These are phyloP conservation scores for Diplolepis rosae DNA, from an alignment of 2,888 invertebrate genomes.

Conservation along the genomic window DNA sequence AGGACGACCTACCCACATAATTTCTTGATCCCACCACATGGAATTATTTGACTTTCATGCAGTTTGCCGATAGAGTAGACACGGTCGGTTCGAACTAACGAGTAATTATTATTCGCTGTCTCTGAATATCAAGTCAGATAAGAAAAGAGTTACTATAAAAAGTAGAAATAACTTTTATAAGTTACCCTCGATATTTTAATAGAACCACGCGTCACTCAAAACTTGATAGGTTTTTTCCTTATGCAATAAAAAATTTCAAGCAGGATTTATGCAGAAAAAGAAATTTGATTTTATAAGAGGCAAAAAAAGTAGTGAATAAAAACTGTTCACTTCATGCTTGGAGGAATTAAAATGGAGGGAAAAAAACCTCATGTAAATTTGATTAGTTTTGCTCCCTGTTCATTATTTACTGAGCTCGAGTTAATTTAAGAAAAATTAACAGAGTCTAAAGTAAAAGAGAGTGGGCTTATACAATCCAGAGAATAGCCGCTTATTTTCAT, in stretches of 20 bases:
- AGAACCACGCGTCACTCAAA: too few relatives aligned
- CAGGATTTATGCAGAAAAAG: too few relatives aligned
- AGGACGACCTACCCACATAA: conserved; percentile 38
- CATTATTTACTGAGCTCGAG: not conserved
- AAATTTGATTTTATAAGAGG: conserved; percentile 33
- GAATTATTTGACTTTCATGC: conserved; percentile 46
- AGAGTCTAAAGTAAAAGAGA: not conserved
- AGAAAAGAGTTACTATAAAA: too few relatives aligned
- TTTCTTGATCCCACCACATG: conserved; percentile 40
- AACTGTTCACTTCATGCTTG: not conserved
- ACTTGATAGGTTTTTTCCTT: too few relatives aligned
- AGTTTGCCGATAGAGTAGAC: conserved; percentile 31
- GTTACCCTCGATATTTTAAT: conserved; percentile 47
- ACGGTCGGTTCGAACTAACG: conserved; percentile 46
- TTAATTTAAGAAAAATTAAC: not conserved
- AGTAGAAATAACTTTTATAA: conserved; percentile 44
- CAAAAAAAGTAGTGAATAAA: conserved; percentile 3
- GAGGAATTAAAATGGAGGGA: not conserved
- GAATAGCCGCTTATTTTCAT: conserved; percentile 1
- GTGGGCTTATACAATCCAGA: not conserved
- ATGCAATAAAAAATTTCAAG: too few relatives aligned
- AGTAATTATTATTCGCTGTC: conserved; percentile 47
- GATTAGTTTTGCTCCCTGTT: not conserved
- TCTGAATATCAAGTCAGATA: conserved; percentile 36
- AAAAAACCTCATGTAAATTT: not conserved